These are phyloP conservation scores for Gnatocerus cornutus DNA, from an alignment of 2,888 invertebrate species.

Conservation along the genomic window DNA sequence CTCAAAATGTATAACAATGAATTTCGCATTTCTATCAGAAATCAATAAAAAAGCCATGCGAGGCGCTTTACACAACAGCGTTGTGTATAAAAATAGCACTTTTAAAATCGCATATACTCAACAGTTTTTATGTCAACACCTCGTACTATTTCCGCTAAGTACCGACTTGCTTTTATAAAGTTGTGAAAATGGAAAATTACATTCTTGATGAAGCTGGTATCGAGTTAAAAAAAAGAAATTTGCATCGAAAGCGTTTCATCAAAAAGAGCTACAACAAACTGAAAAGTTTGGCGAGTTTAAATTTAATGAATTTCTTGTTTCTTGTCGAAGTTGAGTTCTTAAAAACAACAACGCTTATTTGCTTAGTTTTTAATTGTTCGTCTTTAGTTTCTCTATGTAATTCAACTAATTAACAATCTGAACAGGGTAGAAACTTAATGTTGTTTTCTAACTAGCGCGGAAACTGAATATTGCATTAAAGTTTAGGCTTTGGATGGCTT, in stretches of 20 bases:
- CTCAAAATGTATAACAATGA: slow-evolving; percentile 40
- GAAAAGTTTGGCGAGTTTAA: slow-evolving; percentile 7
- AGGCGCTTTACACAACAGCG: neutral
- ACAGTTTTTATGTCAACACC: too few species aligned
- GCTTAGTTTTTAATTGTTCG: neutral
- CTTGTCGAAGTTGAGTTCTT: neutral
- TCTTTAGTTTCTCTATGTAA: neutral
- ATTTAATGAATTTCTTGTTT: slow-evolving; percentile 24
- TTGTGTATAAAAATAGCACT: slow-evolving; percentile 12
- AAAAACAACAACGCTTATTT: slow-evolving; percentile 18
- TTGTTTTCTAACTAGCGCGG: too few species aligned
- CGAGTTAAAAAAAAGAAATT: slow-evolving; percentile 19
- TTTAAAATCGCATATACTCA: neutral
- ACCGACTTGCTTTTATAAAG: neutral
- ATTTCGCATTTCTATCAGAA: slow-evolving; percentile 38
- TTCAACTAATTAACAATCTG: slow-evolving; percentile 18
- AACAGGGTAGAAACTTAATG: neutral
- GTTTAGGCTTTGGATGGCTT: too few species aligned
- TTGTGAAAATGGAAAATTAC: slow-evolving; percentile 2
- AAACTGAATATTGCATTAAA: too few species aligned
- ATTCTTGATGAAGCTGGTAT: neutral
- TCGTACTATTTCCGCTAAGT: too few species aligned
- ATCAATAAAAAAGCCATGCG: slow-evolving; percentile 29
- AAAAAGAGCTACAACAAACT: slow-evolving; percentile 20
- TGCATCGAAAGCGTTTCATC: slow-evolving; percentile 14